Base-by-base conservation (phyloP, 2,113 vertebrate genomes). In the Tachuris rubrigastra region DNA sequence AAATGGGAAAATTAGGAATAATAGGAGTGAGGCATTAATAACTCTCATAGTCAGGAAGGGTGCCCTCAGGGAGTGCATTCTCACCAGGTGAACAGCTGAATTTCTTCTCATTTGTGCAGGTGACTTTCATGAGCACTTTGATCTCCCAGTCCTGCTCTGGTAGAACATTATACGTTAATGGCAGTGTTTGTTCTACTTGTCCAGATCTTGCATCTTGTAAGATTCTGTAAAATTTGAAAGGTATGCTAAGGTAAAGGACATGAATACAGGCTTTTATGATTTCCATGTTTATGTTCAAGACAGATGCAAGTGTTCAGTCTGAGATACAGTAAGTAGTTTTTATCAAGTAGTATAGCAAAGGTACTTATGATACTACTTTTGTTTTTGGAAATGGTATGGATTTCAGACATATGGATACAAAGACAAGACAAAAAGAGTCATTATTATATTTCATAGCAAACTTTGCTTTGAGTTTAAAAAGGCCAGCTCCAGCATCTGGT, bases 71-170 rank as follows among this genome's bases (percentile, higher is more conserved):
- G 0, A 0, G 25, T 21, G 23, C 15, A 2, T 12, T 5, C 25
- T 62, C 46, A 23, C 15, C 2, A n/a, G 9, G 9, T 8, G 21
- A 55, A 44, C 17, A 21, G 15, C 2, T 55, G 20, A 46, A 35
- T 75, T 81, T 63, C 22, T 42, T 82, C 31, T 68, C 15, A 8
- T 27, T 63, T 52, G 16, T 39, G 8, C 84, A 66, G 63, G 22
- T 50, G 20, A 22, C 37, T 46, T 92, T 27, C 1, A 3, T 9
- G 15, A 65, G 39, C 1, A 0, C 3, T 28, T 31, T 25, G 6
- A 28, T 55, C 21, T 52, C 42, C 39, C 27, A 33, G 11, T 59
- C 76, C 55, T 78, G 39, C 25, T 72, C n/a, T 14, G 9, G 28
- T 19, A 46, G 37, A 20, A 52, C 13, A 2, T 5, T 39, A 1